Percentiles rank a stretch among this genome's conserved stretches.
phyloP scores from a whole-genome alignment of 1,140 invertebrate species.

The Drosophila jambulina region DNA sequence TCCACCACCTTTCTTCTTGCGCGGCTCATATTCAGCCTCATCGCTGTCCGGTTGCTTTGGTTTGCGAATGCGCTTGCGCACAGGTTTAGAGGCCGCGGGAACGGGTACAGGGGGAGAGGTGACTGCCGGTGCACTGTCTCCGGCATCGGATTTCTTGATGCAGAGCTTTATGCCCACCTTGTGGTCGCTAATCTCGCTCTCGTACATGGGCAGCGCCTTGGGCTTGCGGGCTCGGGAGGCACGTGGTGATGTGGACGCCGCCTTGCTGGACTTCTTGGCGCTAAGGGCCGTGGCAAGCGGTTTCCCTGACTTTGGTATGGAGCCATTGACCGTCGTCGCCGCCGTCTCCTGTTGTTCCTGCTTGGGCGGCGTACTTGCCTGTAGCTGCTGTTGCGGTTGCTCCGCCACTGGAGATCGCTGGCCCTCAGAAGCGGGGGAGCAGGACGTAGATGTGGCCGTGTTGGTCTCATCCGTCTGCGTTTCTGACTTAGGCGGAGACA shows the following conservation, averaged over 20 bases:
- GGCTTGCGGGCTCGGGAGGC: conserved; percentile 67
- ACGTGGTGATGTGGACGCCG: conserved; percentile 62
- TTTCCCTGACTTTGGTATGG: conserved; percentile 82
- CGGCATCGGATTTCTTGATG: conserved; percentile 87
- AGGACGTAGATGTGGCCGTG: conserved; percentile 78
- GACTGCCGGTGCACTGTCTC: conserved; percentile 35
- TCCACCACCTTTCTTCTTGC: conserved; percentile 75
- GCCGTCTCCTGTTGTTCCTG: conserved; percentile 11
- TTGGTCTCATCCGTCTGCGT: conserved; percentile 82
- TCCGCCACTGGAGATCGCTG: conserved; percentile 64
- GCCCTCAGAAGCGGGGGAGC: conserved; percentile 76
- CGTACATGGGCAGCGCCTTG: conserved; percentile 81
- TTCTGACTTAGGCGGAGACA: conserved; percentile 82
- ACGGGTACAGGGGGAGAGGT: conserved; percentile 16
- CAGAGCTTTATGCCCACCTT: conserved; percentile 88
- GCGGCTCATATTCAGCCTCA: conserved; percentile 86
- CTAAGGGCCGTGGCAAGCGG: conserved; percentile 69
- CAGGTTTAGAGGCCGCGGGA: conserved; percentile 53
- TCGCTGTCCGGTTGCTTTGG: conserved; percentile 86
- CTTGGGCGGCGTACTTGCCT: conserved; percentile 16
- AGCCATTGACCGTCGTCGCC: conserved; percentile 66
- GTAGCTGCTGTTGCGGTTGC: conserved; percentile 6
- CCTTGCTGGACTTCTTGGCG: conserved; percentile 72
- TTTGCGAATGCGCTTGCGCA: conserved; percentile 85
- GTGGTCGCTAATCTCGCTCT: conserved; percentile 87